These are phyloP conservation scores for Callithrix jacchus DNA, from an alignment of 2,113 vertebrate species.

Conservation along the genomic window DNA sequence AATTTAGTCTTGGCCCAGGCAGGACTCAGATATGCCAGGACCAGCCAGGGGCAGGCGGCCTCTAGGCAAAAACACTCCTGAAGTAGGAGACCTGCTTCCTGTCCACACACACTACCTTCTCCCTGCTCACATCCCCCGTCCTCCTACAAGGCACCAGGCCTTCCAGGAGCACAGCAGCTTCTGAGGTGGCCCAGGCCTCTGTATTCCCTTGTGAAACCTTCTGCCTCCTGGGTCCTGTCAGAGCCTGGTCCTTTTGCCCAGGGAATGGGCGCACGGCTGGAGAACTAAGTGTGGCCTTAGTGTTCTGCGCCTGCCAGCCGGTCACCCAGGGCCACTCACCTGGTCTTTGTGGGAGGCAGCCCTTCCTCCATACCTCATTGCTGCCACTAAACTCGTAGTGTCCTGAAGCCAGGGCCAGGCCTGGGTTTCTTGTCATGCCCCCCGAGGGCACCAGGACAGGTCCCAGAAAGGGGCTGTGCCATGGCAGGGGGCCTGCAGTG, in stretches of 20 bases:
- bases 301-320: background rate
- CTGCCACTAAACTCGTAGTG: background rate
- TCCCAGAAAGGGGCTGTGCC: background rate
- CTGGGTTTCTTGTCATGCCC: background rate
- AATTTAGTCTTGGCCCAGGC: background rate
- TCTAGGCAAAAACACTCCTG: background rate
- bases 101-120: background rate
- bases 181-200: background rate
- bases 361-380: background rate
- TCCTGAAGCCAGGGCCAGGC: background rate
- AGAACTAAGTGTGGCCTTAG: background rate
- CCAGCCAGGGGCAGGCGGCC: background rate
- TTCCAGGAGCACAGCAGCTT: background rate
- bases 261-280: background rate
- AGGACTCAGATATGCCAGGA: background rate
- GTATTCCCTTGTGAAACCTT: background rate
- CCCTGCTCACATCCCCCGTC: background rate
- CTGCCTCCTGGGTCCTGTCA: rapidly evolving
- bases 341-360: background rate
- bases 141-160: background rate
- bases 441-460: too few relatives aligned
- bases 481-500: background rate
- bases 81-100: background rate
- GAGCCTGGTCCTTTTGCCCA: too few relatives aligned
- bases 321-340: background rate